Conservation (phyloP, 2,113 vertebrate genomes). For the Pionites leucogaster region DNA sequence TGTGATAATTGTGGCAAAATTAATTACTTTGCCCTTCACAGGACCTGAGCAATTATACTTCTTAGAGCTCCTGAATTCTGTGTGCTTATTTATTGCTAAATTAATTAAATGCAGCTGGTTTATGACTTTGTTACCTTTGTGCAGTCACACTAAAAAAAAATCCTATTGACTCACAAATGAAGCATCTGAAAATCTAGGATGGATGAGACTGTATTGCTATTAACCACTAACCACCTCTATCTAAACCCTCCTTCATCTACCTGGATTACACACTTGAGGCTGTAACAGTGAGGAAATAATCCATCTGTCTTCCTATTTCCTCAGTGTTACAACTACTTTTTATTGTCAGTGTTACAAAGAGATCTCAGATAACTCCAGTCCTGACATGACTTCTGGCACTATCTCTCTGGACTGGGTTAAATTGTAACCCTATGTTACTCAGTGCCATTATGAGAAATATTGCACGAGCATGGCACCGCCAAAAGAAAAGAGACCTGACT, state of each 20-base stretch:
- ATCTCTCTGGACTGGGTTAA: not conserved
- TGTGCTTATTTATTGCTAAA: slow-evolving; percentile 30
- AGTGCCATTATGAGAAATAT: not conserved
- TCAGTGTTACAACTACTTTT: not conserved
- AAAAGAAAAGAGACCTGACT: not conserved
- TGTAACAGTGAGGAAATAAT: not conserved
- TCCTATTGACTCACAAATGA: not conserved
- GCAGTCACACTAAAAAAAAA: not conserved
- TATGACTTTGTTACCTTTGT: not conserved
- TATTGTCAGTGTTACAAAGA: not conserved
- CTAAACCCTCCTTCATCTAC: not conserved
- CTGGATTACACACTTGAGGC: not conserved
- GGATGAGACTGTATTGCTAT: not conserved
- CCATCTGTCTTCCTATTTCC: not conserved
- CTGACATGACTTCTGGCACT: not conserved
- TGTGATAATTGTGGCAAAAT: slow-evolving; percentile 28
- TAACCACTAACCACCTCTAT: not conserved
- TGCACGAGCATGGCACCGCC: rapidly evolving
- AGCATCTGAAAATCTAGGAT: not conserved
- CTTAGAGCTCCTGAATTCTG: not conserved
- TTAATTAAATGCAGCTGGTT: slow-evolving; percentile 31
- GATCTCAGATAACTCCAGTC: not conserved
- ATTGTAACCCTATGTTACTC: not conserved
- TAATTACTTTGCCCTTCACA: slow-evolving; percentile 32
- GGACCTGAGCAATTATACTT: not conserved